Evolutionary conservation across 2,888 invertebrate genomes (phyloP).

Genomic region (Athetis lepigone): DNA sequence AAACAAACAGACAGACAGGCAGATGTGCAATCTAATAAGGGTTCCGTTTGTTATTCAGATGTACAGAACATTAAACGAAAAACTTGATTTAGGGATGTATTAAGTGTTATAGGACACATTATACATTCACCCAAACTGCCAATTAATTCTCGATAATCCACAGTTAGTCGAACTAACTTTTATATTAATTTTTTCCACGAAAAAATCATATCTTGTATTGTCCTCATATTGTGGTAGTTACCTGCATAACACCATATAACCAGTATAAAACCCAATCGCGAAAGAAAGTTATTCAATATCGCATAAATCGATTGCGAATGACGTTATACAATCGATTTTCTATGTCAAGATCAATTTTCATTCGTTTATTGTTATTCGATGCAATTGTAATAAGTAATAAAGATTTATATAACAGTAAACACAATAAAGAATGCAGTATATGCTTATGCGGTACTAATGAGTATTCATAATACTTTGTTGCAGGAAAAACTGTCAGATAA

Average conservation of each 20-base stretch:
- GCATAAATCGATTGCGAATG: slow-evolving; percentile 20
- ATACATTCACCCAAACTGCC: neutral
- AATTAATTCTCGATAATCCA: neutral
- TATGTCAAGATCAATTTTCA: slow-evolving; percentile 66
- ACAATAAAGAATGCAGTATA: neutral
- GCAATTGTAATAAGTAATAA: slow-evolving; percentile 17
- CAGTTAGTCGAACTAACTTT: neutral
- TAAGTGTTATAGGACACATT: too few species aligned
- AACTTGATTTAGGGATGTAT: too few species aligned
- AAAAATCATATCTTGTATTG: neutral
- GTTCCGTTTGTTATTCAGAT: too few species aligned
- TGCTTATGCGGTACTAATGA: too few species aligned
- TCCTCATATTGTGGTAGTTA: neutral
- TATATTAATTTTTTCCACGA: neutral
- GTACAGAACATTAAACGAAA: too few species aligned
- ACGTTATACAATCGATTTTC: slow-evolving; percentile 39
- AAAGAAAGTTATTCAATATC: slow-evolving; percentile 47
- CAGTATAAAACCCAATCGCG: slow-evolving; percentile 25
- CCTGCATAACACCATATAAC: neutral
- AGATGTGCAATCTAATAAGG: too few species aligned
- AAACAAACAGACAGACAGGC: too few species aligned
- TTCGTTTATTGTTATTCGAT: slow-evolving; percentile 18
- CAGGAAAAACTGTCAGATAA: too few species aligned
- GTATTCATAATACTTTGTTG: neutral
- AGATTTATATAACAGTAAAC: neutral